Evolutionary conservation across 1,140 invertebrate species (phyloP).

Genomic region (Aporrectodea caliginosa): DNA sequence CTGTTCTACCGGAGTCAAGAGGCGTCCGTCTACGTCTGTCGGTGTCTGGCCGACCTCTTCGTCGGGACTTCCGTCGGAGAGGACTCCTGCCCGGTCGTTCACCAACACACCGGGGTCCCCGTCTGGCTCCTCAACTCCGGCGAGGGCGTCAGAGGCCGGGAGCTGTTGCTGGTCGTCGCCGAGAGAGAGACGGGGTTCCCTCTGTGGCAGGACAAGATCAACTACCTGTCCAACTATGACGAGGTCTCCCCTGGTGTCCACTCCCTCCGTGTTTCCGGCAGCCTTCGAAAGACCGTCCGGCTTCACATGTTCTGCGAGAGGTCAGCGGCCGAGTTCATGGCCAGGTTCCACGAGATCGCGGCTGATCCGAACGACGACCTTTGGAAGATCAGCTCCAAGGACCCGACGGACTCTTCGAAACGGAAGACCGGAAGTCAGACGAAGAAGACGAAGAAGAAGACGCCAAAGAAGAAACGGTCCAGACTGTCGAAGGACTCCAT

Average conservation of each 20-base stretch:
- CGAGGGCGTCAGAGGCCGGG: not conserved
- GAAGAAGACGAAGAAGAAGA: no score
- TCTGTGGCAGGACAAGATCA: conserved; percentile 26
- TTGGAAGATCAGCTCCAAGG: conserved; percentile 9
- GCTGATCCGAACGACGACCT: conserved; percentile 27
- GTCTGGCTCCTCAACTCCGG: conserved; percentile 28
- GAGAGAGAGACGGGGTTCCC: conserved; percentile 22
- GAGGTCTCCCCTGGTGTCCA: not conserved
- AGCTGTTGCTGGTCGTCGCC: conserved; percentile 18
- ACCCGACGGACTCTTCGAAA: not conserved
- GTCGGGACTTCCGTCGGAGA: not conserved
- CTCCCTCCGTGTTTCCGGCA: not conserved
- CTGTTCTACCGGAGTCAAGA: conserved; percentile 24
- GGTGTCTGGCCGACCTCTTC: conserved; percentile 21
- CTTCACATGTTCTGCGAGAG: not conserved
- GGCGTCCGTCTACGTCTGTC: conserved; percentile 1
- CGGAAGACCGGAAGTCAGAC: not conserved
- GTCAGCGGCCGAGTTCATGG: conserved; percentile 16
- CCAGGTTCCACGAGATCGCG: conserved; percentile 12
- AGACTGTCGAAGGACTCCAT: not conserved
- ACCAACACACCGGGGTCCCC: conserved; percentile 18
- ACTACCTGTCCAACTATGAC: conserved; percentile 20
- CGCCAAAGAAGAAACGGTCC: conserved; percentile 11
- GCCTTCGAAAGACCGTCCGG: not conserved
- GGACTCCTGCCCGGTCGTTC: not conserved